phyloP scores from a whole-genome alignment of 2,888 invertebrate genomes.

The Ophonus ardosiacus region DNA sequence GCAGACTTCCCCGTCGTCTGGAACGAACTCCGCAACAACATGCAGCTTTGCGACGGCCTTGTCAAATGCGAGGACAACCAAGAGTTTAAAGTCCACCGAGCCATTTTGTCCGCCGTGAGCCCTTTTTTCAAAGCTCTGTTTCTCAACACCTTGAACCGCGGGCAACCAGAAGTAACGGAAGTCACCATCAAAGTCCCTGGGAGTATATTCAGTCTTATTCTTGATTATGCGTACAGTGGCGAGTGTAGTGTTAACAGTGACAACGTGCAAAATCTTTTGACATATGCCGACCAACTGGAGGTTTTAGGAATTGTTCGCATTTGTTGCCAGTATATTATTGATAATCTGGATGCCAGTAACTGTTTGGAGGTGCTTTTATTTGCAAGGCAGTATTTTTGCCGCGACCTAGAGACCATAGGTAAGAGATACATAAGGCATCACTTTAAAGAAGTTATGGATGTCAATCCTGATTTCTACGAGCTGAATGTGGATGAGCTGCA shows the following conservation, averaged over 20 bases:
- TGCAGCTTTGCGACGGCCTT: slow-evolving; percentile 84
- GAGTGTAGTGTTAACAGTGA: slow-evolving; percentile 80
- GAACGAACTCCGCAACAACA: slow-evolving; percentile 82
- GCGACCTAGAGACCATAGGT: slow-evolving; percentile 81
- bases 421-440: slow-evolving; percentile 67
- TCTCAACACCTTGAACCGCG: slow-evolving; percentile 82
- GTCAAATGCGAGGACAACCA: slow-evolving; percentile 81
- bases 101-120: slow-evolving; percentile 84
- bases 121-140: slow-evolving; percentile 86
- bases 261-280: slow-evolving; percentile 84
- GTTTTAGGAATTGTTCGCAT: slow-evolving; percentile 84
- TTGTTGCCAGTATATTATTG: slow-evolving; percentile 83
- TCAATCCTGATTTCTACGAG: slow-evolving; percentile 82
- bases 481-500: slow-evolving; percentile 80
- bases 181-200: slow-evolving; percentile 80
- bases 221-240: slow-evolving; percentile 88
- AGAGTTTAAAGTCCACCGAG: slow-evolving; percentile 82
- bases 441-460: slow-evolving; percentile 77
- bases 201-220: slow-evolving; percentile 80
- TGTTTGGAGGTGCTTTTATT: slow-evolving; percentile 85
- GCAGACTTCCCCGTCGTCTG: slow-evolving; percentile 83
- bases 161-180: slow-evolving; percentile 80
- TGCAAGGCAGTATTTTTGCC: slow-evolving; percentile 84
- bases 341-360: slow-evolving; percentile 82
- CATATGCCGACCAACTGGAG: slow-evolving; percentile 85